These are phyloP conservation scores for Philonicus albiceps DNA, from an alignment of 2,888 invertebrate genomes.

Conservation along the genomic window DNA sequence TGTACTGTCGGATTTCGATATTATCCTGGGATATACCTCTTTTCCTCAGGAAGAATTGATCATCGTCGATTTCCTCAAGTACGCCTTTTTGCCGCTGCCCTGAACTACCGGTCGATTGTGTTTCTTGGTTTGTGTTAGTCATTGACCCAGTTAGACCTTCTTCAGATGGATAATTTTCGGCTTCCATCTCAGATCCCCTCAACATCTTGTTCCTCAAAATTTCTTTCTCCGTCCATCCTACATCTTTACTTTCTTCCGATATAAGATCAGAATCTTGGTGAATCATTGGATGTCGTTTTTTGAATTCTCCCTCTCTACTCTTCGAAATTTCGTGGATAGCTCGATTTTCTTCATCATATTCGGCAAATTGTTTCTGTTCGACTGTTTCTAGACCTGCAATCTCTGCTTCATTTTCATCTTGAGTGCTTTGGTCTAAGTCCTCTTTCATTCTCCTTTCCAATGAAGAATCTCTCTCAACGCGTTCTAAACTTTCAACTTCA, in stretches of 20 bases:
- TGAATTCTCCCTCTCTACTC: slow-evolving; percentile 60
- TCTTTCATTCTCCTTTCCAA: slow-evolving; percentile 62
- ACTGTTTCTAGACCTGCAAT: slow-evolving; percentile 60
- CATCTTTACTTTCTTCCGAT: slow-evolving; percentile 62
- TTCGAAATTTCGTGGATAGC: slow-evolving; percentile 65
- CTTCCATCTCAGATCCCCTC: slow-evolving; percentile 58
- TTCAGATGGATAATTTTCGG: slow-evolving; percentile 55
- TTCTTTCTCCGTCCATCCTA: slow-evolving; percentile 63
- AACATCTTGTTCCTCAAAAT: slow-evolving; percentile 60
- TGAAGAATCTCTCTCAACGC: slow-evolving; percentile 58
- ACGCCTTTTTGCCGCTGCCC: slow-evolving; percentile 69
- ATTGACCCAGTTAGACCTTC: slow-evolving; percentile 49
- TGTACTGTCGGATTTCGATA: slow-evolving; percentile 79
- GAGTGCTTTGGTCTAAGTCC: slow-evolving; percentile 54
- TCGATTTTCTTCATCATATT: slow-evolving; percentile 67
- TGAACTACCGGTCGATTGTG: slow-evolving; percentile 70
- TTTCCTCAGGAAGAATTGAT: slow-evolving; percentile 85
- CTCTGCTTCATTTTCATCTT: slow-evolving; percentile 60
- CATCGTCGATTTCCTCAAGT: slow-evolving; percentile 85
- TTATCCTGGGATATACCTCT: slow-evolving; percentile 84
- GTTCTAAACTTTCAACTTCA: slow-evolving; percentile 62
- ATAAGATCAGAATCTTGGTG: slow-evolving; percentile 63
- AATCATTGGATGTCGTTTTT: slow-evolving; percentile 59
- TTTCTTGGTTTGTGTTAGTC: slow-evolving; percentile 64
- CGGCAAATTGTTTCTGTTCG: slow-evolving; percentile 68